Base-by-base conservation (phyloP, 2,888 invertebrate species). In the Megalurothrips usitatus region DNA sequence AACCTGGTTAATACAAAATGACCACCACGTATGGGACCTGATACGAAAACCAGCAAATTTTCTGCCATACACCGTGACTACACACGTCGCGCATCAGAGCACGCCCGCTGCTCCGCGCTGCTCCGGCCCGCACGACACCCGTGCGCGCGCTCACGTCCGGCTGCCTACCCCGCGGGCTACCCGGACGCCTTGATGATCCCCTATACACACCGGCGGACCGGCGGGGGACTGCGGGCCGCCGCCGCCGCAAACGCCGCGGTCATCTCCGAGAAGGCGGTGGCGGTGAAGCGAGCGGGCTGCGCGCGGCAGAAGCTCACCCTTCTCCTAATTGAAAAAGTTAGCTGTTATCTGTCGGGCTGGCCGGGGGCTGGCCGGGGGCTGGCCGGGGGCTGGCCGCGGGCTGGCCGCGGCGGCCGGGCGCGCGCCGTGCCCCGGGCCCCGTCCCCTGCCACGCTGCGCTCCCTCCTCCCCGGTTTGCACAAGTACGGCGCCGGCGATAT, bases 261-360 rank as follows among this genome's bases (percentile, higher is more conserved):
- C 68, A 58, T 14, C 58, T 4, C 17, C 58, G 14, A 58, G 17
- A 17, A 17, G 14, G 58, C 9, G 68, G 26, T 26, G 23, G 68
- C 68, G 23, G 68, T 11, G 68, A 11, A 11, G 23, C 68, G 8
- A n/a, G 26, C 68, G 26, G 26, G 68, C n/a, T 23, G 12, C 68
- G 68, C 68, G 68, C 12, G 68, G 68, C 26, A 26, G 6, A 26
- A 75, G 68, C 26, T 12, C 68, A 75, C 68, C 68, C 68, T 75
- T 75, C 23, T 26, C 68, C 68, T 75, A 75, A 75, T 75, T 75
- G 68, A 75, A 75, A 75, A 75, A 75, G 68, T 75, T 75, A 26
- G 68, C 68, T 75, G 68, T 75, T 75, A 75, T 75, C 68, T 75
- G 68, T 75, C 26, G 26, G 23, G 68, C 68, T 75, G 68, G 68